These are phyloP conservation scores for Erinaceus europaeus DNA, from an alignment of 2,113 vertebrate species.

Conservation along the genomic window DNA sequence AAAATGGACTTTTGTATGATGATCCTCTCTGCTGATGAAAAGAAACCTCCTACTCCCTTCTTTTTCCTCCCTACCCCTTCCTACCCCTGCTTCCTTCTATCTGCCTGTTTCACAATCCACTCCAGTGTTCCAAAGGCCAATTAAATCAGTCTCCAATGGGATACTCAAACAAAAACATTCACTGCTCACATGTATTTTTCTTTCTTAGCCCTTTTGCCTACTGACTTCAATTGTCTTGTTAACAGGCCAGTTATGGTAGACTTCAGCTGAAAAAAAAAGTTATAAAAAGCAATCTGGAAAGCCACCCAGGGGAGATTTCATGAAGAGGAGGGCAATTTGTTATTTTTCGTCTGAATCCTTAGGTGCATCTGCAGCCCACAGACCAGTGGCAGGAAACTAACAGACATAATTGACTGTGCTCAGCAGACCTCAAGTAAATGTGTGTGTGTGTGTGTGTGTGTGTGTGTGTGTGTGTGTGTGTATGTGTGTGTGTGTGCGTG, in stretches of 20 bases:
- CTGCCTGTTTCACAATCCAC: neutral
- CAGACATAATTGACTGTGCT: too few relatives aligned
- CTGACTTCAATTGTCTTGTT: neutral
- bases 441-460: too few relatives aligned
- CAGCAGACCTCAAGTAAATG: too few relatives aligned
- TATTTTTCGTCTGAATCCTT: neutral
- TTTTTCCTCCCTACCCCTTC: accelerated
- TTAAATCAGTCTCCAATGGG: neutral
- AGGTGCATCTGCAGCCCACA: neutral
- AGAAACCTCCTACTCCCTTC: neutral
- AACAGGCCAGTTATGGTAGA: neutral
- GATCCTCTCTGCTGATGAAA: too few relatives aligned
- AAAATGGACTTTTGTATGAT: accelerated
- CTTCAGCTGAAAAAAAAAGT: neutral
- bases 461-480: too few relatives aligned
- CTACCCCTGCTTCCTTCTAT: neutral
- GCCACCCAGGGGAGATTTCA: neutral
- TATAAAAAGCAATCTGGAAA: neutral
- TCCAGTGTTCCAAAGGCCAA: neutral
- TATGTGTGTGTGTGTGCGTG: too few relatives aligned
- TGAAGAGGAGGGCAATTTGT: neutral
- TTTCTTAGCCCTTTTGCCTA: neutral
- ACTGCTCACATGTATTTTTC: neutral
- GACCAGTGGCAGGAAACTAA: constrained; percentile 16
- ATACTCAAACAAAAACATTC: accelerated